These are phyloP conservation scores for Amazona guildingii DNA, from an alignment of 2,113 vertebrate genomes.

Conservation along the genomic window DNA sequence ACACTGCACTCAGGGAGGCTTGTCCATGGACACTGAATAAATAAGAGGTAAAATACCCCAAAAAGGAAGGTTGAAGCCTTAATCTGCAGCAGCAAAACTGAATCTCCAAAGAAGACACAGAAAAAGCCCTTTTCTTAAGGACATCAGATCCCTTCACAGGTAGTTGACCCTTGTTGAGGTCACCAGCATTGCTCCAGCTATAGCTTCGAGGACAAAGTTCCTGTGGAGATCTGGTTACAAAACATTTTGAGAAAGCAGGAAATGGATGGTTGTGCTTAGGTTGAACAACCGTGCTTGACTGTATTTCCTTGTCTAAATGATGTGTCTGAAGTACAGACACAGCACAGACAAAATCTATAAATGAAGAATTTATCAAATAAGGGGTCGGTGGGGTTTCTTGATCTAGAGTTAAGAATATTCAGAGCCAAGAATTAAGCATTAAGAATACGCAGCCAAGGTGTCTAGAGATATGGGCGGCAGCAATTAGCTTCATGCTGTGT, in stretches of 20 bases:
- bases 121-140: background rate
- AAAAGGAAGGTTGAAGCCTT: background rate
- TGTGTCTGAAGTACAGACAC: background rate
- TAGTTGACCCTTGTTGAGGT: background rate
- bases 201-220: background rate
- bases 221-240: background rate
- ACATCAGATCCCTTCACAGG: background rate
- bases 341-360: background rate
- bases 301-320: background rate
- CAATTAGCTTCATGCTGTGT: constrained; percentile 44
- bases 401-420: constrained; percentile 12
- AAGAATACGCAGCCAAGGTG: background rate
- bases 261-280: background rate
- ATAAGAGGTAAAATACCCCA: background rate
- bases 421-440: background rate
- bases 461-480: background rate
- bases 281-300: background rate
- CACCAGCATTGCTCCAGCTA: background rate
- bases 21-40: background rate
- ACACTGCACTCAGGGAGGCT: background rate
- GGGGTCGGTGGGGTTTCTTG: background rate
- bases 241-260: background rate
- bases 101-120: background rate
- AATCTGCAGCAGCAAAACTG: background rate
- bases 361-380: background rate